Base-by-base conservation (phyloP, 2,888 invertebrate species). In the Cantharis lateralis region DNA sequence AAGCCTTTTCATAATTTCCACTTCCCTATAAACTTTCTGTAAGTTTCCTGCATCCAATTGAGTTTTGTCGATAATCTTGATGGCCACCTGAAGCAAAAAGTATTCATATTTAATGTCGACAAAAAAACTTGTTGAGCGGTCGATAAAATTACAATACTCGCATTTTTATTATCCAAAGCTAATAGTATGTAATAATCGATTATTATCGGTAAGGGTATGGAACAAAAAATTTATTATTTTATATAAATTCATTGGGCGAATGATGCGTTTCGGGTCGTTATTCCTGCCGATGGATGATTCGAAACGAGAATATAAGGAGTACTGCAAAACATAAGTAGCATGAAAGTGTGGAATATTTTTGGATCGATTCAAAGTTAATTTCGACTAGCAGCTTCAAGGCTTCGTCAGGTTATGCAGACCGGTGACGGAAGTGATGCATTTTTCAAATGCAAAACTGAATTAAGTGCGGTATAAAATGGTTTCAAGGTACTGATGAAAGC, bases 11-110 rank as follows among this genome's bases (percentile, higher is more conserved):
- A 98, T 96, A 86, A 98, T 98, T 88, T 97, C 96, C 86, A 98
- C 98, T 91, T 99, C 99, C 82, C 98, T 92, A 88, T 97, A 95
- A 83, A 99, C 97, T 89, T 99, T 99, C 87, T 95, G 94, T 87
- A 97, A 91, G 89, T 97, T 97, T 84, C 95, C 95, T 83, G 95
- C 92, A 88, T 97, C 97, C 90, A 98, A 90, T 89, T 96, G 95
- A 78, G 95, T 95, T 90, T 97, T 97, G 91, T 98, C 97, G 88
- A 98, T 96, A 88, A 97, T 96, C 92, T 98, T 98, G 88, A 98
- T 96, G 87, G 97, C 97, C 88, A 98, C 97, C 96, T 96, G 91
- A 32, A 15, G 63, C 24, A 70, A 26, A 61, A 15, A 68, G 18
- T 66, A 66, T 18, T 32, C n/a, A 62, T n/a, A 70, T 5, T 62